Conservation (phyloP, 2,888 invertebrate species). For the Diploptera punctata region DNA sequence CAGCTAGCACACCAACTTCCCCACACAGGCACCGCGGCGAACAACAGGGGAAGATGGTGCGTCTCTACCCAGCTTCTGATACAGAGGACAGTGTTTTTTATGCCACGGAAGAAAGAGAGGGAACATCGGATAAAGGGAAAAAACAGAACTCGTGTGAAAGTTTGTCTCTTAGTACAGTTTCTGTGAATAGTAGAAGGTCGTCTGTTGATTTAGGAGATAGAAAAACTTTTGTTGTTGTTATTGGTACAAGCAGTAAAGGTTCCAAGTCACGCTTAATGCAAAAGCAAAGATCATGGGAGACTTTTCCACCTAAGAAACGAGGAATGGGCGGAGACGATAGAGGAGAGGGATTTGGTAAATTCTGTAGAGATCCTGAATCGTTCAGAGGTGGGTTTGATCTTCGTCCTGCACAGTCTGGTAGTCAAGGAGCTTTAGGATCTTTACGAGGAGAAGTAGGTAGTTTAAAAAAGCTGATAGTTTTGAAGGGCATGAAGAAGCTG, state of each 20-base stretch:
- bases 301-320: conserved; percentile 62
- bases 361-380: conserved; percentile 49
- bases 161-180: conserved; percentile 58
- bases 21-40: conserved; percentile 39
- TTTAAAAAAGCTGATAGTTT: conserved; percentile 70
- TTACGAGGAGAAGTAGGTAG: conserved; percentile 48
- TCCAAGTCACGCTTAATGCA: conserved; percentile 55
- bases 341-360: conserved; percentile 44
- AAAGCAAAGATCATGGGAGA: conserved; percentile 69
- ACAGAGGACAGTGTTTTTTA: conserved; percentile 63
- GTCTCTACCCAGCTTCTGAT: conserved; percentile 63
- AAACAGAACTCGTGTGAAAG: conserved; percentile 62
- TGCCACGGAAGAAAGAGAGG: conserved; percentile 49
- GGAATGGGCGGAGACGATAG: conserved; percentile 42
- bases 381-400: conserved; percentile 49
- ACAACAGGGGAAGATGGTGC: conserved; percentile 49
- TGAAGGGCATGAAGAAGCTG: conserved; percentile 73
- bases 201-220: conserved; percentile 58
- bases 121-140: conserved; percentile 46
- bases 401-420: conserved; percentile 41
- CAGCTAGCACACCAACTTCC: conserved; percentile 43
- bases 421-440: conserved; percentile 29
- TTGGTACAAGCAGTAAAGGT: conserved; percentile 50
- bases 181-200: conserved; percentile 61
- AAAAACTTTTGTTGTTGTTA: conserved; percentile 63